Evolutionary conservation across 2,888 invertebrate genomes (phyloP).

Genomic region (Oeneis ivallda): DNA sequence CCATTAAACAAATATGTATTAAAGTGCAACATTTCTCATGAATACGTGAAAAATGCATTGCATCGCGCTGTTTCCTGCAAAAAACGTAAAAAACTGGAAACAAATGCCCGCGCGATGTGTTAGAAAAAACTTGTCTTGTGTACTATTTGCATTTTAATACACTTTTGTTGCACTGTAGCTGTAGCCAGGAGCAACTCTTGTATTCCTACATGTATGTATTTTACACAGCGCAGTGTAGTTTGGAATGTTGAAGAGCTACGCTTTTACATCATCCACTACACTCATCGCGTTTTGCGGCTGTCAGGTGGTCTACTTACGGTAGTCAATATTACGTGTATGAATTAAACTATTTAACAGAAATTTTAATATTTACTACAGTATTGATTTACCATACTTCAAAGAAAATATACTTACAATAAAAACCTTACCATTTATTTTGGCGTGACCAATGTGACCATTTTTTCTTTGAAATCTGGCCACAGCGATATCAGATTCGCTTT

Average conservation of each 20-base stretch:
- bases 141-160: conserved; percentile 36
- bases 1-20: conserved; percentile 13
- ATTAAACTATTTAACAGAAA: too few relatives aligned
- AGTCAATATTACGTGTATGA: too few relatives aligned
- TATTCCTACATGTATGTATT: background rate
- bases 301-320: too few relatives aligned
- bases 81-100: conserved; percentile 18
- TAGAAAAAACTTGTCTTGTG: conserved; percentile 25
- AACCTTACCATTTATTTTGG: too few relatives aligned
- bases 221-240: background rate
- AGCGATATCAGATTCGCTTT: too few relatives aligned
- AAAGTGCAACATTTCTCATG: conserved; percentile 21
- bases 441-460: too few relatives aligned
- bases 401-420: too few relatives aligned
- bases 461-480: too few relatives aligned
- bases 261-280: too few relatives aligned
- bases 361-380: too few relatives aligned
- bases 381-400: too few relatives aligned
- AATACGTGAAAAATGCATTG: conserved; percentile 24
- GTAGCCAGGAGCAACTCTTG: background rate
- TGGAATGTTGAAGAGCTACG: background rate
- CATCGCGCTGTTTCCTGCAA: conserved; percentile 17
- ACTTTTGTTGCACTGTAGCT: conserved; percentile 16
- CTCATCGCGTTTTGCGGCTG: too few relatives aligned
- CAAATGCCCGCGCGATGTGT: conserved; percentile 27